phyloP scores from a whole-genome alignment of 2,797 vertebrate species.

The Rhinophrynus dorsalis region DNA sequence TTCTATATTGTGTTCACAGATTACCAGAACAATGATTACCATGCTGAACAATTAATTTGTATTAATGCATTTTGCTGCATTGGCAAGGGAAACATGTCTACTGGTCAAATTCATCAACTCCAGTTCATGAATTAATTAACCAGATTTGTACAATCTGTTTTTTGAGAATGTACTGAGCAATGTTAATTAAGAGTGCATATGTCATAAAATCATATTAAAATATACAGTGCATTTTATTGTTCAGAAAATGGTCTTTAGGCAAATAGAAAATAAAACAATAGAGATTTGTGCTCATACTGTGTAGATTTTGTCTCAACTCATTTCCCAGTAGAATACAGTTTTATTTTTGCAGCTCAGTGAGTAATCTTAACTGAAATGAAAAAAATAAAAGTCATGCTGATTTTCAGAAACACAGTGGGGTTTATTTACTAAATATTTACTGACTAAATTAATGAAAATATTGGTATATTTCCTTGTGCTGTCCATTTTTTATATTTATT shows the following conservation, averaged over 20 bases:
- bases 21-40: too few species aligned
- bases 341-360: constrained; percentile 23
- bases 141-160: constrained; percentile 7
- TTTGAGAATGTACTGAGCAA: neutral
- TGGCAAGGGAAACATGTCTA: neutral
- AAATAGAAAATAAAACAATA: constrained; percentile 29
- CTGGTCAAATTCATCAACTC: constrained; percentile 16
- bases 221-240: constrained; percentile 1
- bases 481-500: too few species aligned
- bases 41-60: too few species aligned
- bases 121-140: constrained; percentile 25
- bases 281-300: constrained; percentile 30
- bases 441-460: too few species aligned
- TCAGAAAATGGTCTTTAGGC: constrained; percentile 8
- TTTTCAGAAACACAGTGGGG: too few species aligned
- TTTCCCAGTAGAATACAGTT: constrained; percentile 32
- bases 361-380: constrained; percentile 14
- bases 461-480: too few species aligned
- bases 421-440: too few species aligned
- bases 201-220: constrained; percentile 11
- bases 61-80: constrained; percentile 3
- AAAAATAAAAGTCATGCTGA: neutral
- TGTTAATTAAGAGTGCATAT: constrained; percentile 27
- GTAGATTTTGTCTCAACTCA: constrained; percentile 22
- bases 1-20: too few species aligned